phyloP scores from a whole-genome alignment of 2,113 vertebrate genomes.

The Mus pahari region DNA sequence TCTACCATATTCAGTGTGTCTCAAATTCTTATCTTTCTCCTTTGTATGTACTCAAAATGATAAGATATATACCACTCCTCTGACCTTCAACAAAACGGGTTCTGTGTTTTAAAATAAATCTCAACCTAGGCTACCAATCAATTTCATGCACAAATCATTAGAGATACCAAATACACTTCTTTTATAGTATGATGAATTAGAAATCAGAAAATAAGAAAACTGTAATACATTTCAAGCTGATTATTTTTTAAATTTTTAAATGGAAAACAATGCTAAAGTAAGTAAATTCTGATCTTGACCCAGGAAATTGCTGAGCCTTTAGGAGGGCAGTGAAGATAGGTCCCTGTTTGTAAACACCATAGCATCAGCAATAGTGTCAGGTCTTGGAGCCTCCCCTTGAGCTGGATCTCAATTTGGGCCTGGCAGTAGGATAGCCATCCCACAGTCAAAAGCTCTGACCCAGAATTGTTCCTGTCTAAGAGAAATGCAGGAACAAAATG shows the following conservation, averaged over 20 bases:
- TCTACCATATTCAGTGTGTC: neutral
- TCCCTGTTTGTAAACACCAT: too few relatives aligned
- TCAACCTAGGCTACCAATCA: neutral
- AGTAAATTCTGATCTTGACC: neutral
- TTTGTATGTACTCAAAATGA: rapidly evolving
- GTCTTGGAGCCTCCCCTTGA: too few relatives aligned
- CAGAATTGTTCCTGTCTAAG: too few relatives aligned
- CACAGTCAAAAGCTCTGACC: too few relatives aligned
- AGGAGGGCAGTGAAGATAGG: too few relatives aligned
- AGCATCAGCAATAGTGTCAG: too few relatives aligned
- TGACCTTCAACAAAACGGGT: neutral
- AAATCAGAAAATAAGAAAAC: neutral
- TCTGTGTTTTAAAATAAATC: neutral
- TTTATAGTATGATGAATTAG: neutral
- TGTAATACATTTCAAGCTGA: neutral
- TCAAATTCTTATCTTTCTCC: neutral
- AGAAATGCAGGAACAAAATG: too few relatives aligned
- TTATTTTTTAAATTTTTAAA: neutral
- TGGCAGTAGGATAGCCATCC: too few relatives aligned
- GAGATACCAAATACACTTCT: neutral
- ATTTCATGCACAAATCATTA: neutral
- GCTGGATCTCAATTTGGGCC: too few relatives aligned
- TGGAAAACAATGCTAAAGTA: neutral
- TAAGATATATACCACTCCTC: neutral
- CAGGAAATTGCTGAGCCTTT: rapidly evolving